Conservation (phyloP, 2,888 invertebrate species). For the Dioctria rufipes region DNA sequence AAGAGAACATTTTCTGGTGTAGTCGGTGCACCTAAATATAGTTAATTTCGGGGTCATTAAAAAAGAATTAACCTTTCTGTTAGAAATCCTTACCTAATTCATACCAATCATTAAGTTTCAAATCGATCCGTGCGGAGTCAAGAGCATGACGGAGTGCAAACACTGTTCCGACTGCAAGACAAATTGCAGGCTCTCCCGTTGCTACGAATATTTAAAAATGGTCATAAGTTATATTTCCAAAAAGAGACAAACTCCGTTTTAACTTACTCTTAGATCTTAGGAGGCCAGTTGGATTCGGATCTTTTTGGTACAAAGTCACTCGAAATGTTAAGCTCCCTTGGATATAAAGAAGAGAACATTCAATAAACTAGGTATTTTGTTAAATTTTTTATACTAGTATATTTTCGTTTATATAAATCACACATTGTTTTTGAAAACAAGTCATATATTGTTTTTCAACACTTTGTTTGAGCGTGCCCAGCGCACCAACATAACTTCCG, state of each 20-base stretch:
- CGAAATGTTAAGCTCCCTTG: no score
- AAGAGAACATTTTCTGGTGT: slow-evolving; percentile 67
- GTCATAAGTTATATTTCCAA: neutral
- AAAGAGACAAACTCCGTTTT: neutral
- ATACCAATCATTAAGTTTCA: slow-evolving; percentile 69
- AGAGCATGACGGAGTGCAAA: slow-evolving; percentile 81
- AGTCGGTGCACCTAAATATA: slow-evolving; percentile 67
- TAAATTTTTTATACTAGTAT: no score
- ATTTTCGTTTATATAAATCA: no score
- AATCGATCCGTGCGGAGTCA: slow-evolving; percentile 78
- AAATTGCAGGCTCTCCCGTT: slow-evolving; percentile 78
- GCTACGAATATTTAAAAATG: slow-evolving; percentile 70
- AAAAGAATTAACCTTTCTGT: neutral
- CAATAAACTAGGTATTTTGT: no score
- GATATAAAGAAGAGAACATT: no score
- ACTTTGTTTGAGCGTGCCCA: no score
- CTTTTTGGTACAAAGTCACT: slow-evolving; percentile 75
- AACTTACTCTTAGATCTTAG: slow-evolving; percentile 80
- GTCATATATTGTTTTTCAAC: no score
- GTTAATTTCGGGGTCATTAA: slow-evolving; percentile 52
- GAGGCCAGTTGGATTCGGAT: slow-evolving; percentile 78
- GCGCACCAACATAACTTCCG: no score
- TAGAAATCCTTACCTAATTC: neutral
- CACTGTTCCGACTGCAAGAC: slow-evolving; percentile 73
- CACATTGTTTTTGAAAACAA: no score